Evolutionary conservation across 2,797 vertebrate genomes (phyloP).

Genomic region (Echiichthys vipera): DNA sequence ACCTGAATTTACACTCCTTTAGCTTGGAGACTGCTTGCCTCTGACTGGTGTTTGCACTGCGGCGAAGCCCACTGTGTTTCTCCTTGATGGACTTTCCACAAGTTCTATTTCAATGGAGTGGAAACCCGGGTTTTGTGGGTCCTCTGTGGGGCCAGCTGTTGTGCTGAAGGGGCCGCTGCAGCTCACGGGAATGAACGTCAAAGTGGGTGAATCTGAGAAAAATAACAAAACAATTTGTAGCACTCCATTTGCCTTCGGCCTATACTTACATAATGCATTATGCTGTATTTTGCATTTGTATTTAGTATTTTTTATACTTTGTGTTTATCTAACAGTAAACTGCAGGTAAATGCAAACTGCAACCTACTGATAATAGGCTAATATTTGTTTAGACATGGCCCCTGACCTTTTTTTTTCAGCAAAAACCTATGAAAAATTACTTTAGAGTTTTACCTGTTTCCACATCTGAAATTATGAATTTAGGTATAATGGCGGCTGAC

Average conservation of each 20-base stretch:
- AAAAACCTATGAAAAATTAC: no score
- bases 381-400: no score
- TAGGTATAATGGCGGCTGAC: neutral
- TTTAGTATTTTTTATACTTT: no score
- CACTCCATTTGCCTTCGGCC: no score
- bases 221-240: no score
- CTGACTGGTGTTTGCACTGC: neutral
- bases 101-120: constrained; percentile 9
- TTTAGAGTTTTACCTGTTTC: no score
- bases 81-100: constrained; percentile 7
- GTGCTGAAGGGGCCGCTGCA: neutral
- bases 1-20: neutral
- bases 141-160: neutral
- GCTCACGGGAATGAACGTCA: neutral
- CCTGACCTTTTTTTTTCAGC: no score
- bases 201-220: neutral
- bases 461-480: constrained; percentile 2
- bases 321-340: no score
- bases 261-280: no score
- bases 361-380: no score
- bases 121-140: neutral
- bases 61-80: neutral
- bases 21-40: constrained; percentile 4
- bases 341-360: no score
- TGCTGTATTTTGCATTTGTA: no score